phyloP scores from a whole-genome alignment of 2,113 vertebrate species.

The Peromyscus californicus region DNA sequence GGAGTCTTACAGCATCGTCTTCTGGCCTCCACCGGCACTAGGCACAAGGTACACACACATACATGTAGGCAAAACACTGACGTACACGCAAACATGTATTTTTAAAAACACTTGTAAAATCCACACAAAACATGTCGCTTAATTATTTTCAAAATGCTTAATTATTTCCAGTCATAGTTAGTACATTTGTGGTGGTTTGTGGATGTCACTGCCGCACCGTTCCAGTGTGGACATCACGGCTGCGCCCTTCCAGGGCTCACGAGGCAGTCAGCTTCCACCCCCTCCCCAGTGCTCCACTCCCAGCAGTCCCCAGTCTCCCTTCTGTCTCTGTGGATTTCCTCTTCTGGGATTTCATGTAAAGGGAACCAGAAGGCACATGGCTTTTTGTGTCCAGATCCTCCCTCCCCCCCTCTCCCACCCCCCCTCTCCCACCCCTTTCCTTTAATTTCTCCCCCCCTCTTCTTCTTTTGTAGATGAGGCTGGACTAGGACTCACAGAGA shows the following conservation, averaged over 20 bases:
- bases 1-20: neutral
- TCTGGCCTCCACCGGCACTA: too few species aligned
- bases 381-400: neutral
- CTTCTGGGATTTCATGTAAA: neutral
- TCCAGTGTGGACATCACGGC: too few species aligned
- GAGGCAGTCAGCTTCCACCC: neutral
- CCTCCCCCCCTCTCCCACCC: neutral
- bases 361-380: neutral
- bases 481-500: neutral
- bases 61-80: neutral
- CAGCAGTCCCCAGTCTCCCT: neutral
- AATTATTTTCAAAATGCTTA: neutral
- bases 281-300: neutral
- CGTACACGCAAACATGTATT: neutral
- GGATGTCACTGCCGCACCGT: rapidly evolving
- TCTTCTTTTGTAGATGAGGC: neutral
- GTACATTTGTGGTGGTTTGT: rapidly evolving
- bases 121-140: neutral
- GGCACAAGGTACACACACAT: neutral
- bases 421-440: neutral
- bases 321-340: neutral
- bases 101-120: neutral
- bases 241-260: rapidly evolving
- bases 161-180: neutral
- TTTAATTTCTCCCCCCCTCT: neutral